These are phyloP conservation scores for Erythrocercus mccallii DNA, from an alignment of 2,113 vertebrate species.

Conservation along the genomic window DNA sequence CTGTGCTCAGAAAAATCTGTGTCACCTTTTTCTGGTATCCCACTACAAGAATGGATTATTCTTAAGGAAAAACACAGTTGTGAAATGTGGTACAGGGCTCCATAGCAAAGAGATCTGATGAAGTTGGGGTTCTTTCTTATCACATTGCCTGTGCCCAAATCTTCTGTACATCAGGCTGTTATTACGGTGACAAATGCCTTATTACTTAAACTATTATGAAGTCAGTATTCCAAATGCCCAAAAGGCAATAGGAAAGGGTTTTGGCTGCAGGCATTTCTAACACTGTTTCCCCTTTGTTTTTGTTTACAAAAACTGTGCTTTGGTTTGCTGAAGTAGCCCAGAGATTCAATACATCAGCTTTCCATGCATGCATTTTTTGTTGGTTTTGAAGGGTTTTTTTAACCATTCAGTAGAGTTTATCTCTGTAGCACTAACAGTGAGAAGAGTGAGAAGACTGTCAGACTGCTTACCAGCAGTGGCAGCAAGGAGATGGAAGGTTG, in stretches of 20 bases:
- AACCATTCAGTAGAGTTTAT: background rate
- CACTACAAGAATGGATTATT: background rate
- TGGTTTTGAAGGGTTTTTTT: background rate
- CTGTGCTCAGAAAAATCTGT: background rate
- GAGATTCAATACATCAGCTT: background rate
- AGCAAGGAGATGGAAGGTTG: background rate
- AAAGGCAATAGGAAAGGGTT: background rate
- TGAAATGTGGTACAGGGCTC: background rate
- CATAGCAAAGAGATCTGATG: background rate
- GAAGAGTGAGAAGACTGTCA: background rate
- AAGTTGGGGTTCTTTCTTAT: background rate
- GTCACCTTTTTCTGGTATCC: background rate
- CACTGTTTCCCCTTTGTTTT: background rate
- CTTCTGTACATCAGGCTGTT: background rate
- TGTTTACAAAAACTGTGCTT: background rate
- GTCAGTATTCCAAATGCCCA: background rate
- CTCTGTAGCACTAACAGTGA: background rate
- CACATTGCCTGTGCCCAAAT: background rate
- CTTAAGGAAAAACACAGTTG: background rate
- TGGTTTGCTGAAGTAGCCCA: background rate
- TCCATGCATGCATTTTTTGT: accelerated
- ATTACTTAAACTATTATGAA: background rate
- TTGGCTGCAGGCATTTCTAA: background rate
- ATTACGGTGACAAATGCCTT: background rate
- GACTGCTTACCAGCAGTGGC: background rate